Conservation (phyloP, 2,113 vertebrate genomes). For the Rhegmatorhina hoffmannsi region DNA sequence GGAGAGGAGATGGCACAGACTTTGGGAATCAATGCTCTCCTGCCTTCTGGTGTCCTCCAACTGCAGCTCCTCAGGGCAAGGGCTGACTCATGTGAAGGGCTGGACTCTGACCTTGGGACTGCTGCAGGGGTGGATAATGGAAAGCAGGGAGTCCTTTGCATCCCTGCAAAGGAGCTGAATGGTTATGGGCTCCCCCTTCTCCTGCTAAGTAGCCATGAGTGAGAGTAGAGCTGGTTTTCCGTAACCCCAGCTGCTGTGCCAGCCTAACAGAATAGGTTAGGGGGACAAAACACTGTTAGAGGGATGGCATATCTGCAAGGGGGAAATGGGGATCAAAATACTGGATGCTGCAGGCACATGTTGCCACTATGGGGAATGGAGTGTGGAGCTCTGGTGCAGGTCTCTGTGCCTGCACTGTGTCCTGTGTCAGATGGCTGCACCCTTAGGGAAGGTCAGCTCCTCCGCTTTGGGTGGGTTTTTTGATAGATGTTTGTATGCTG, state of each 20-base stretch:
- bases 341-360: neutral
- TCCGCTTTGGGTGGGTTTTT: neutral
- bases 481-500: neutral
- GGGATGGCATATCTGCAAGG: neutral
- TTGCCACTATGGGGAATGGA: neutral
- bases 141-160: neutral
- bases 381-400: neutral
- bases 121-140: neutral
- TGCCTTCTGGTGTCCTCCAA: neutral
- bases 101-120: neutral
- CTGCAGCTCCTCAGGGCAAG: neutral
- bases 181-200: neutral
- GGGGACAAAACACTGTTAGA: neutral
- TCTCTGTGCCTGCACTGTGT: neutral
- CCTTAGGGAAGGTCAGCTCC: neutral
- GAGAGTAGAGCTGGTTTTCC: neutral
- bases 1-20: neutral
- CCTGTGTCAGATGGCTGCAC: neutral
- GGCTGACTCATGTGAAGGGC: neutral
- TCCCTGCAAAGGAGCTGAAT: neutral
- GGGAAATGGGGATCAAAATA: neutral
- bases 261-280: neutral
- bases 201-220: neutral
- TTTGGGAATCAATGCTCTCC: neutral
- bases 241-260: neutral